These are phyloP conservation scores for Boloria selene DNA, from an alignment of 2,888 invertebrate species.

Conservation along the genomic window DNA sequence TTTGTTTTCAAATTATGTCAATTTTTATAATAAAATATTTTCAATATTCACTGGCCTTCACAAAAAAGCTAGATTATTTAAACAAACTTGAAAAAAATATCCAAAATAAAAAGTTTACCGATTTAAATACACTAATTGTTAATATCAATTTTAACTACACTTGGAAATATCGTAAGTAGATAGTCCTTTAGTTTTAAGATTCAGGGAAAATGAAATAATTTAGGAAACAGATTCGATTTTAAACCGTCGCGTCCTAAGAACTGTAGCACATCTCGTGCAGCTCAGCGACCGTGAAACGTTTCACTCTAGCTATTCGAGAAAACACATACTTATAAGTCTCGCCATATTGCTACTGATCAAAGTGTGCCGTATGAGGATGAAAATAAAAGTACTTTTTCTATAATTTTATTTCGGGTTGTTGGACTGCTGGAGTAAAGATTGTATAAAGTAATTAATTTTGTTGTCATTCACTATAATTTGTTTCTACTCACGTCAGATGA, in stretches of 20 bases:
- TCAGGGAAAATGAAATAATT: not conserved
- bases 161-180: too few species aligned
- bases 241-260: conserved; percentile 27
- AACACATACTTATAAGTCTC: conserved; percentile 76
- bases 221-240: conserved; percentile 24
- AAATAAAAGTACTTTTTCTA: conserved; percentile 68
- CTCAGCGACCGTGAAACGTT: conserved; percentile 68
- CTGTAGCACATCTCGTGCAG: conserved; percentile 51
- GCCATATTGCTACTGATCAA: conserved; percentile 54
- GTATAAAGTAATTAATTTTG: conserved; percentile 22
- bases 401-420: conserved; percentile 18
- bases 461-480: conserved; percentile 26
- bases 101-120: too few species aligned
- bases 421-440: conserved; percentile 14
- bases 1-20: too few species aligned
- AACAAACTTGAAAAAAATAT: too few species aligned
- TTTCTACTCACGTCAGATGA: conserved; percentile 9
- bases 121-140: too few species aligned
- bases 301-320: conserved; percentile 80
- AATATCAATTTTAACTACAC: too few species aligned
- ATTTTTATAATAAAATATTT: too few species aligned
- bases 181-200: too few species aligned
- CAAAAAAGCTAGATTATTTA: too few species aligned
- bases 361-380: conserved; percentile 54
- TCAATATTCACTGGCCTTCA: too few species aligned